Percentiles rank a stretch among this genome's conserved stretches.
Evolutionary conservation across 2,888 invertebrate species (phyloP).

Genomic region (Ectemnius continuus): DNA sequence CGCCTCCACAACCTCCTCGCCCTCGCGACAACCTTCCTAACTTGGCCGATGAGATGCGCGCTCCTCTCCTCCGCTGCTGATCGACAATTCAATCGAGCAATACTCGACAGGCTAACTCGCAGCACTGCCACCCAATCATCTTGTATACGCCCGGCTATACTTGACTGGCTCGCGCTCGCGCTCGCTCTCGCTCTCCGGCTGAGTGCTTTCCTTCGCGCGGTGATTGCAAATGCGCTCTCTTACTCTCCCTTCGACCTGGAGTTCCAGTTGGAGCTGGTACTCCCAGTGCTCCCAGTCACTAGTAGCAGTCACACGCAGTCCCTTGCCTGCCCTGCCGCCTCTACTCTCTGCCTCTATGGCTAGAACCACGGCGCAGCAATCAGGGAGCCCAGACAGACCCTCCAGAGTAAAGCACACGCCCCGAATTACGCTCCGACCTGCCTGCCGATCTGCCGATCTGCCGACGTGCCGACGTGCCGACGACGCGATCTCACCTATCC

Average conservation of each 20-base stretch:
- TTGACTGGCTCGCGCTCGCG: too few species aligned
- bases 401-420: conserved; percentile 60
- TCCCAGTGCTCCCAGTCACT: background rate
- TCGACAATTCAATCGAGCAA: too few species aligned
- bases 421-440: conserved; percentile 63
- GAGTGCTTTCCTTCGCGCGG: too few species aligned
- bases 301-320: background rate
- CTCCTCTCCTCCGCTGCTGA: background rate
- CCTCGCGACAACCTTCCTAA: conserved; percentile 42
- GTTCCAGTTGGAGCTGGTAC: background rate
- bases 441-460: too few species aligned
- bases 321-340: background rate
- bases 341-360: background rate
- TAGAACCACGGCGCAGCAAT: background rate
- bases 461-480: too few species aligned
- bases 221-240: too few species aligned
- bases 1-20: conserved; percentile 14
- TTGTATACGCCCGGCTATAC: too few species aligned
- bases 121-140: conserved; percentile 44
- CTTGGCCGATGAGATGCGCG: conserved; percentile 33
- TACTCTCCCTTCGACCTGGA: background rate
- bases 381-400: background rate
- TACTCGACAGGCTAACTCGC: background rate
- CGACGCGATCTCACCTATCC: conserved; percentile 54
- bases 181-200: too few species aligned